Base-by-base conservation (phyloP, 2,797 vertebrate species). In the Clarias pachynema region DNA sequence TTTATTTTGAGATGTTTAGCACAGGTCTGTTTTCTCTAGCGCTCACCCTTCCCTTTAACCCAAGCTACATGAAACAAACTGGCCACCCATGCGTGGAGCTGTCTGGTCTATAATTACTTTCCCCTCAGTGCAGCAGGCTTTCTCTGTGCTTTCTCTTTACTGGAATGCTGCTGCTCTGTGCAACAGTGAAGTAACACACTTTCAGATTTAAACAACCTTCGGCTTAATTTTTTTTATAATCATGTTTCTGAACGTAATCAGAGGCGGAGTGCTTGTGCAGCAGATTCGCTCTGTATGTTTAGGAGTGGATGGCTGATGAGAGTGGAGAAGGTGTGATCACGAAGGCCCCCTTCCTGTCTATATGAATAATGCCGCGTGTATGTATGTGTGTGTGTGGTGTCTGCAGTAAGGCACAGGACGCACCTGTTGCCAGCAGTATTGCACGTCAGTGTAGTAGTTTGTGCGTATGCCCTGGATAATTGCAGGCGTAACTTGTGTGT, bases 391-490 rank as follows among this genome's bases (percentile, higher is more conserved):
- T 83, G 66, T 82, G 26, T 81, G n/a, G 49, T 83, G 66, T 82
- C 34, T 81, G n/a, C 12, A 2, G 26, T 31, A 15, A 74, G 81
- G 77, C 53, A 22, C 74, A 88, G 84, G 86, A 91, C 68, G 82
- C 81, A 88, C 85, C 87, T 91, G 84, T 53, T 79, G 34, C 62
- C 26, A 75, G 56, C 26, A 20, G 22, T 75, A 20, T 44, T 44
- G 31, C 75, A 70, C 24, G 57, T 81, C 37, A n/a, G 0, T 81
- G 68, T 60, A 60, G 80, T 34, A 34, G 85, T 87, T 72, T 22
- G 69, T 40, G 66, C 37, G 22, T 20, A 40, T 37, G 74, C 57
- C 20, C n/a, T 57, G 82, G 53, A 53, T 79, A 66, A 31, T 15
- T 65, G 69, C 16, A 2, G 40, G 29, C 6, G 5, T 56, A 49